A percentile compares a stretch with the other conserved stretches of the same genome.
phyloP scores from a whole-genome alignment of 1,140 invertebrate genomes.

The Charaxes varanes region DNA sequence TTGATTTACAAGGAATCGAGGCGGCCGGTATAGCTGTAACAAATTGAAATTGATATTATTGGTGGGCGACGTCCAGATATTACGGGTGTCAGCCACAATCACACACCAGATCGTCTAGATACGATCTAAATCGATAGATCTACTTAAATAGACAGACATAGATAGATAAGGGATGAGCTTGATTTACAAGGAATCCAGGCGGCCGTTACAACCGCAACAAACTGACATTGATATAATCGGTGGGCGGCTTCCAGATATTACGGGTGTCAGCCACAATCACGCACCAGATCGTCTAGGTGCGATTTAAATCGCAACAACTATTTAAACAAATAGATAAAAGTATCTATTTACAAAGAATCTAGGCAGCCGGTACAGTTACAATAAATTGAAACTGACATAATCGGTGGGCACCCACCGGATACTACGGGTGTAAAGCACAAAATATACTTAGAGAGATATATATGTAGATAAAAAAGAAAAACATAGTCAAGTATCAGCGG shows the following conservation, averaged over 20 bases:
- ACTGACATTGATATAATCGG: constrained; percentile 71
- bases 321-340: not conserved
- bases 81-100: constrained; percentile 65
- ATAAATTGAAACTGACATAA: constrained; percentile 73
- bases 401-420: constrained; percentile 62
- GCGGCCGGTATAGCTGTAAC: constrained; percentile 58
- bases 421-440: constrained; percentile 67
- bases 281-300: constrained; percentile 11
- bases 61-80: constrained; percentile 63
- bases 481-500: no score
- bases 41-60: constrained; percentile 73
- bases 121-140: constrained; percentile 19
- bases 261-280: constrained; percentile 61
- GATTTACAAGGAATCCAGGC: constrained; percentile 54
- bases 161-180: constrained; percentile 20
- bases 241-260: constrained; percentile 65
- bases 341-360: constrained; percentile 50
- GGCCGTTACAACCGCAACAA: constrained; percentile 62
- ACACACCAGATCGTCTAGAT: constrained; percentile 13
- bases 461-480: not conserved
- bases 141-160: not conserved
- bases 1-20: constrained; percentile 57
- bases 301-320: constrained; percentile 16
- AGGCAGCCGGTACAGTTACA: constrained; percentile 55
- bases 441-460: constrained; percentile 3